Conservation (phyloP, 2,797 vertebrate genomes). For the Acipenser transmontanus region DNA sequence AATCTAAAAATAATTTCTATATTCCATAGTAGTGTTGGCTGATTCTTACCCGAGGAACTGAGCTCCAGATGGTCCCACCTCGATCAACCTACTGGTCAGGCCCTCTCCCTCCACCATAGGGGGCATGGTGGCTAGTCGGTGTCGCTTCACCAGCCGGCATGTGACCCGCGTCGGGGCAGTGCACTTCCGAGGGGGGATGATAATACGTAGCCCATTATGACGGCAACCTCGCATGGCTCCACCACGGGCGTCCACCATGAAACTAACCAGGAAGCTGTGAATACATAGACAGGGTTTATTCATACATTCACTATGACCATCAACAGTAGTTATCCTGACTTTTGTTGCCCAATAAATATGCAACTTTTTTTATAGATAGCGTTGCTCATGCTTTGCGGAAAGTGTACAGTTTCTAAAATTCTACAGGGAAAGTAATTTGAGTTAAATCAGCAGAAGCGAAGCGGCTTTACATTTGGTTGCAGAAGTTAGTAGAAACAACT, state of each 20-base stretch:
- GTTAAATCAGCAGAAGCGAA: no score
- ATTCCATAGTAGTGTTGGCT: no score
- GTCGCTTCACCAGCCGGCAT: constrained; percentile 90
- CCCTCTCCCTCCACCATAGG: constrained; percentile 95
- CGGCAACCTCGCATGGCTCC: constrained; percentile 95
- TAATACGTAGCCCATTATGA: constrained; percentile 89
- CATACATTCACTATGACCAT: no score
- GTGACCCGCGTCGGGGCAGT: constrained; percentile 90
- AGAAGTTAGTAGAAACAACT: no score
- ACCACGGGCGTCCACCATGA: constrained; percentile 97
- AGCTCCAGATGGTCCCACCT: constrained; percentile 92
- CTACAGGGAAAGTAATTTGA: no score
- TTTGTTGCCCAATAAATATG: no score
- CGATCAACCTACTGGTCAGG: constrained; percentile 85
- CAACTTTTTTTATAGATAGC: no score
- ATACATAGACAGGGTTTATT: constrained; percentile 6
- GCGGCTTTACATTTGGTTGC: no score
- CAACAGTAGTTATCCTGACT: no score
- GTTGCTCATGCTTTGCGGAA: no score
- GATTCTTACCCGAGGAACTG: constrained; percentile 94
- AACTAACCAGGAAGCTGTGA: constrained; percentile 95
- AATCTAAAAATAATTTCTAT: no score
- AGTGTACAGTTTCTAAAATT: no score
- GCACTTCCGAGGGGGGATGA: constrained; percentile 91
- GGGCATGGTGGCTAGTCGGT: constrained; percentile 91